These are phyloP conservation scores for Drosophila arawakana DNA, from an alignment of 1,140 invertebrate species.

Conservation along the genomic window DNA sequence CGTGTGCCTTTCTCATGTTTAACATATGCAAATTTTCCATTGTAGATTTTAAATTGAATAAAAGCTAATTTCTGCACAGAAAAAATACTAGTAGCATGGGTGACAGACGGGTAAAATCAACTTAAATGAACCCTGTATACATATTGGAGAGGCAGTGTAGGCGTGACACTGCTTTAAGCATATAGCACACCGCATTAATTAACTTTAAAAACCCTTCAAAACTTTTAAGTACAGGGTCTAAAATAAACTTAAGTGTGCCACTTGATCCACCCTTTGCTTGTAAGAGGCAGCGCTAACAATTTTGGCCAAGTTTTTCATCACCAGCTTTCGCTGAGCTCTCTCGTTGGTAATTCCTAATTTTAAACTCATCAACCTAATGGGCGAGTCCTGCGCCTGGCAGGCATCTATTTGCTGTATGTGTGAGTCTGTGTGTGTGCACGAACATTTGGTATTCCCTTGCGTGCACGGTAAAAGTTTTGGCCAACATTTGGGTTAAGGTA, in stretches of 20 bases:
- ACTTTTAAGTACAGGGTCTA: too few species aligned
- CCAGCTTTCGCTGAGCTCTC: constrained; percentile 15
- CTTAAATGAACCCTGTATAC: too few species aligned
- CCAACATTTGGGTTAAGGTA: constrained; percentile 54
- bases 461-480: constrained; percentile 49
- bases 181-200: too few species aligned
- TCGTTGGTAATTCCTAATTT: constrained; percentile 50
- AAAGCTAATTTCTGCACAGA: constrained; percentile 57
- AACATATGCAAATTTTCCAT: constrained; percentile 57
- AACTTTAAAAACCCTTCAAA: too few species aligned
- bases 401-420: constrained; percentile 17
- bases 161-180: too few species aligned
- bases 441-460: constrained; percentile 43
- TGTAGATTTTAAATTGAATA: constrained; percentile 71
- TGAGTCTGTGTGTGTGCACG: not conserved
- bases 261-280: constrained; percentile 32
- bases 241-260: constrained; percentile 41
- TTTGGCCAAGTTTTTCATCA: constrained; percentile 29
- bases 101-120: too few species aligned
- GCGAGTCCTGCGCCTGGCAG: constrained; percentile 42
- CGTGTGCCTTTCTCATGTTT: not conserved
- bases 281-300: constrained; percentile 8
- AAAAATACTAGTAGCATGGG: too few species aligned
- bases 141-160: too few species aligned
- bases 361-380: constrained; percentile 66